Evolutionary conservation across 2,113 vertebrate species (phyloP).

Genomic region (Mellivora capensis): DNA sequence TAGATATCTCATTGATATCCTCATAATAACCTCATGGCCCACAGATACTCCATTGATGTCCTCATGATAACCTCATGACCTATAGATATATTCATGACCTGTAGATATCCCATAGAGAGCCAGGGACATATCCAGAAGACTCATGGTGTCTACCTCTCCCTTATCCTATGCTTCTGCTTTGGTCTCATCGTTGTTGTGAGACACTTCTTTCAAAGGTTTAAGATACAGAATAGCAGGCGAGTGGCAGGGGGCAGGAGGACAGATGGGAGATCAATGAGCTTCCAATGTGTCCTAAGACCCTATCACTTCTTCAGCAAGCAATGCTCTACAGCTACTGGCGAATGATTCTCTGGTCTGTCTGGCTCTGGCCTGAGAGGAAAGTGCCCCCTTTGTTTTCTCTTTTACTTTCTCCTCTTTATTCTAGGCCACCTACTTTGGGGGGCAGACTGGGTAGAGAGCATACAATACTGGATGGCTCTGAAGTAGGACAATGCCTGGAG

Average conservation of each 20-base stretch:
- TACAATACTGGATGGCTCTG: neutral
- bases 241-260: neutral
- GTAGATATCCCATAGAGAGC: neutral
- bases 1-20: neutral
- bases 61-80: neutral
- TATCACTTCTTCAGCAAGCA: neutral
- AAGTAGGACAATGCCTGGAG: neutral
- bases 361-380: neutral
- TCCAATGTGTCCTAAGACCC: neutral
- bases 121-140: neutral
- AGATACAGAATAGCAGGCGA: neutral
- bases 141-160: neutral
- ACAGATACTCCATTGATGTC: neutral
- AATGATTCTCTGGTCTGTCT: neutral
- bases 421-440: neutral
- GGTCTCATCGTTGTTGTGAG: neutral
- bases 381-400: neutral
- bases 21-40: neutral
- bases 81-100: neutral
- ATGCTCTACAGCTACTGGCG: neutral
- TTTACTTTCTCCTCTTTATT: neutral
- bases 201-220: neutral
- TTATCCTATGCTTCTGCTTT: neutral
- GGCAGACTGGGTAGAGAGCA: neutral
- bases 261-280: accelerated